Evolutionary conservation across 2,797 vertebrate genomes (phyloP), one percentile per base, ranked within the genome.

Genomic region (Melopsittacus undulatus): DNA sequence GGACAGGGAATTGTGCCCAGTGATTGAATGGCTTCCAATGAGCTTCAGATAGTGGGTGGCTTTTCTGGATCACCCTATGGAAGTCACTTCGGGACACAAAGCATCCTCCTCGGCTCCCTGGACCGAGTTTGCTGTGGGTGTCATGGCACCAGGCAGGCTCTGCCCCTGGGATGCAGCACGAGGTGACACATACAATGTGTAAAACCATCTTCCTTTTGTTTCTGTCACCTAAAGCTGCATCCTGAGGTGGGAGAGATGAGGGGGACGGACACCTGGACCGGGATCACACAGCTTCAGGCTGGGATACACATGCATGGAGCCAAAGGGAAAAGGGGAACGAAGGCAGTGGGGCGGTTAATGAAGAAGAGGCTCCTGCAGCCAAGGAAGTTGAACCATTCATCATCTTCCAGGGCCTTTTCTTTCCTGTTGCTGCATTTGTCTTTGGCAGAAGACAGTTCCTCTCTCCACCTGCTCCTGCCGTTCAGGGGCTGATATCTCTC

Each of bases 311-410:
- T 1, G n/a, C 45, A 13, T 27, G 17, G 56, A 80, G 43, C 30
- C 68, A 45, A 32, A 49, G 64, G 40, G 20, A 5, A 13, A 36
- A 12, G 3, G 4, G 4, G 16, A 2, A 1, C 9, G 17, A 15
- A 45, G 13, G 70, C 69, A 77, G 63, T 32, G 51, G 85, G 49
- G 75, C 36, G 0, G 70, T 75, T 88, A 85, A 91, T 72, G 89
- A 89, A 81, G 89, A 88, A 85, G 87, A 83, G 26, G 57, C 70
- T 79, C 40, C 90, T 68, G 59, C 59, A 74, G 85, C 79, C 2
- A 2, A 48, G 36, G 43, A 72, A 9, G 5, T 30, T 2, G n/a
- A 57, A 62, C 26, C 34, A 43, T 87, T 66, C 49, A 56, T 94
- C 83, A 92, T n/a, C 51, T 70, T 15, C 40, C 82, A 66, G 48